Evolutionary conservation across 2,113 vertebrate species (phyloP), one percentile per base, ranked within the genome.

Genomic region (Chiloscyllium plagiosum): DNA sequence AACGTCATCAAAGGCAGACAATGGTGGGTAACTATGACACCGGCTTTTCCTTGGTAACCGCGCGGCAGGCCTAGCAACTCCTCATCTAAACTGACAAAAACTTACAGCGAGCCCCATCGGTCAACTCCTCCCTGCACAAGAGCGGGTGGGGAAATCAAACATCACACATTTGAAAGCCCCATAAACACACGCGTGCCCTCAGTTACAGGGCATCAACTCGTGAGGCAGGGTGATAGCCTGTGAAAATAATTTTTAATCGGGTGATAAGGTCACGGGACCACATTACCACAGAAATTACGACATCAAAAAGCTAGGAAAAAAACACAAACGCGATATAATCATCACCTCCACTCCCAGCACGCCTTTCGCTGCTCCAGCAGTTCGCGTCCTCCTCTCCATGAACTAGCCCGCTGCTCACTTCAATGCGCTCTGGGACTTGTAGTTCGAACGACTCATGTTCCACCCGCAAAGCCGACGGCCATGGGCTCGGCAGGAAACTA

Each of bases 1-100:
- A 66, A 93, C 89, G n/a, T 93, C 33, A 68, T 93, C 89, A 93
- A 66, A 93, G 0, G 33, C n/a, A 17, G 89, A 93, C 89, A 66
- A 93, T 93, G 89, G 20, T 15, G 61, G 85, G 89, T 66, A 66
- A 66, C 89, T 66, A 93, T 66, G 89, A 66, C 89, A 93, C 66
- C 89, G 33, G n/a, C 37, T 93, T n/a, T n/a, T 42, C 89, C 89
- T 93, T 37, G 66, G 87, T 90, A 90, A 90, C 87, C 87, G 33
- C 24, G 61, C 33, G 37, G 61, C 61, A 61, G 89, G 61, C 61
- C 61, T 65, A 33, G 19, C 61, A 66, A 61, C 61, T 93, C 61
- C 19, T 93, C 7, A 61, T 68, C 89, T 66, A 66, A 93, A 93
- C 61, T 19, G 89, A 83, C 80, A 83, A 37, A 61, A 61, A 61